Percentiles rank a stretch among this genome's conserved stretches.
phyloP scores from a whole-genome alignment of 1,140 invertebrate genomes.

The Pseudomyrmex gracilis region DNA sequence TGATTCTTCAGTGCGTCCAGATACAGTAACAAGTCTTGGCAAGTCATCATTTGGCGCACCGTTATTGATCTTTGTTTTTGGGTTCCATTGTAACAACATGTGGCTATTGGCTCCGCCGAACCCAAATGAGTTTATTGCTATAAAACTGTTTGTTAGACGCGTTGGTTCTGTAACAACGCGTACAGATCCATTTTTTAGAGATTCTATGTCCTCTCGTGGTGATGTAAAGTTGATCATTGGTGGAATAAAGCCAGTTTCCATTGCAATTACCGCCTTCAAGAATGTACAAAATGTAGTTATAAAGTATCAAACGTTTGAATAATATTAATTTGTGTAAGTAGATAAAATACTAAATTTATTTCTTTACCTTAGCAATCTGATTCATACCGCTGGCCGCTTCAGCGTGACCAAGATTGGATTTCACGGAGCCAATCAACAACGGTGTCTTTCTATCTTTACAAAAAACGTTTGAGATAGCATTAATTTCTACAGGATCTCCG shows the following conservation, averaged over 20 bases:
- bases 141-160: conserved; percentile 77
- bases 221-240: conserved; percentile 8
- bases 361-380: conserved; percentile 92
- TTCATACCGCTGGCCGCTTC: conserved; percentile 95
- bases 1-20: conserved; percentile 91
- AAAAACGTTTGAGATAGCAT: conserved; percentile 93
- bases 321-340: too few species aligned
- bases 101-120: conserved; percentile 71
- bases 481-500: conserved; percentile 95
- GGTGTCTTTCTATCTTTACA: conserved; percentile 90
- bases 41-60: conserved; percentile 18
- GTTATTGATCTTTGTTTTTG: conserved; percentile 33
- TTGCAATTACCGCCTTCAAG: conserved; percentile 10
- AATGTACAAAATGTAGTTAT: not conserved
- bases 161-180: not conserved
- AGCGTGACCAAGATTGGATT: conserved; percentile 97
- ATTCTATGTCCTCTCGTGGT: not conserved
- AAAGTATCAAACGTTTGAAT: too few species aligned
- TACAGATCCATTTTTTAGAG: not conserved
- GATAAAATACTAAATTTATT: too few species aligned
- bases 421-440: conserved; percentile 94
- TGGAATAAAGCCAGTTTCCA: conserved; percentile 16
- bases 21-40: conserved; percentile 79
- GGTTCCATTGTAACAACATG: conserved; percentile 23
- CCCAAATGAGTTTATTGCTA: conserved; percentile 88